Evolutionary conservation across 2,888 invertebrate genomes (phyloP).

Genomic region (Apoderus coryli): DNA sequence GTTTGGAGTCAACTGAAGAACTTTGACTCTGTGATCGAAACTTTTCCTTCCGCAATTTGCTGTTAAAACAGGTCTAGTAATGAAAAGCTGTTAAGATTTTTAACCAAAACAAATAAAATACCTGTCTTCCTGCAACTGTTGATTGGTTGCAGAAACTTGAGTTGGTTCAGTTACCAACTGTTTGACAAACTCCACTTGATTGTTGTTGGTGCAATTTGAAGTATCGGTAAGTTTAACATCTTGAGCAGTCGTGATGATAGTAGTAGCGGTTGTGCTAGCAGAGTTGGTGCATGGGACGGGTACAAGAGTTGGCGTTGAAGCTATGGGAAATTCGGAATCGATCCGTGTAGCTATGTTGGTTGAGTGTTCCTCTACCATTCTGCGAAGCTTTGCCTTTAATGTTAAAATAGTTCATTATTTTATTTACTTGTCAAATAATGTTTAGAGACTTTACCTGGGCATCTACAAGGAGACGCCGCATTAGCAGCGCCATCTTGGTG

Average conservation of each 20-base stretch:
- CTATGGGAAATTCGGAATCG: slow-evolving; percentile 30
- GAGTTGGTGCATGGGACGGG: slow-evolving; percentile 17
- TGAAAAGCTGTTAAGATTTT: too few species aligned
- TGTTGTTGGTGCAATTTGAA: too few species aligned
- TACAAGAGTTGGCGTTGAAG: slow-evolving; percentile 21
- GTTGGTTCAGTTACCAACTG: too few species aligned
- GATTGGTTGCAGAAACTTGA: too few species aligned
- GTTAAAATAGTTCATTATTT: too few species aligned
- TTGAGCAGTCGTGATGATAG: slow-evolving; percentile 13
- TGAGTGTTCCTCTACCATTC: slow-evolving; percentile 79
- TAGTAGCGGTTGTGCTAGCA: slow-evolving; percentile 22
- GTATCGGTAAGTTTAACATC: too few species aligned
- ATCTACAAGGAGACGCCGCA: slow-evolving; percentile 74
- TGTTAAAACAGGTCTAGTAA: too few species aligned
- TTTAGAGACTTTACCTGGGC: slow-evolving; percentile 51
- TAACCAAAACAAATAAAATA: too few species aligned
- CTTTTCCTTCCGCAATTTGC: too few species aligned
- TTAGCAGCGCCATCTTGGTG: slow-evolving; percentile 74
- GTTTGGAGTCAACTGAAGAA: slow-evolving; percentile 24
- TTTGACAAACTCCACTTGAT: too few species aligned
- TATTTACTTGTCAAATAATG: background rate
- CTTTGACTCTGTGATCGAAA: too few species aligned
- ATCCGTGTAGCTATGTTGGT: slow-evolving; percentile 31
- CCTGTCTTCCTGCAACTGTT: too few species aligned
- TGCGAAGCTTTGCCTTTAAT: slow-evolving; percentile 37